Percentiles rank a stretch among this genome's conserved stretches.
These are phyloP conservation scores for Eupsittula cactorum DNA, from an alignment of 2,113 vertebrate genomes.

Conservation along the genomic window DNA sequence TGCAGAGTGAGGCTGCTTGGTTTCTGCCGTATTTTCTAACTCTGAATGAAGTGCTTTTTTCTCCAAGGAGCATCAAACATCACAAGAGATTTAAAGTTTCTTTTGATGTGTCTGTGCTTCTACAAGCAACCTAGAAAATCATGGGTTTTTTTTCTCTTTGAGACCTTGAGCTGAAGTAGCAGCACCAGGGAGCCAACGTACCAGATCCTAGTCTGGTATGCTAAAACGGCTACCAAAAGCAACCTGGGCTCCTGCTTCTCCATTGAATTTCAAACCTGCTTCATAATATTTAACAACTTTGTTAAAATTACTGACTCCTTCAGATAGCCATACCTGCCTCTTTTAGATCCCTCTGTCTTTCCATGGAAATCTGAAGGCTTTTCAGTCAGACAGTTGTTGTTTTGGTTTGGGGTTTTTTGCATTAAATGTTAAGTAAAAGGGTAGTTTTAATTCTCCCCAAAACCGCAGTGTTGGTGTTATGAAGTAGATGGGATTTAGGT, in stretches of 20 bases:
- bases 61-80: neutral
- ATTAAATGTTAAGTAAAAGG: neutral
- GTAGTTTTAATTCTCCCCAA: neutral
- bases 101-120: neutral
- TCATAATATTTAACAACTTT: neutral
- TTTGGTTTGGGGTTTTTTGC: neutral
- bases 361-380: neutral
- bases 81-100: conserved; percentile 11
- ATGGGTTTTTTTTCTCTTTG: neutral
- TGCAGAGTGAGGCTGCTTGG: neutral
- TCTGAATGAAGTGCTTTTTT: neutral
- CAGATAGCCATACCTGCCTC: neutral
- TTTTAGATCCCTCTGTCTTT: neutral
- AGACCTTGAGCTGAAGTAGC: neutral
- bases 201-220: neutral
- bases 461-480: neutral
- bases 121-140: neutral
- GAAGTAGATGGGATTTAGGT: neutral
- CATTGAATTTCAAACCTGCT: neutral
- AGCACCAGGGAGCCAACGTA: neutral
- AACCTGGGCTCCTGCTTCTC: neutral
- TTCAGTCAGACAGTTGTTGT: neutral
- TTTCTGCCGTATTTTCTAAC: neutral
- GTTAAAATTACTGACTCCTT: neutral
- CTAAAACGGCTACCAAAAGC: neutral